Evolutionary conservation across 2,888 invertebrate genomes (phyloP), one percentile per base, ranked within the genome.

Genomic region (Euzetes globulus): DNA sequence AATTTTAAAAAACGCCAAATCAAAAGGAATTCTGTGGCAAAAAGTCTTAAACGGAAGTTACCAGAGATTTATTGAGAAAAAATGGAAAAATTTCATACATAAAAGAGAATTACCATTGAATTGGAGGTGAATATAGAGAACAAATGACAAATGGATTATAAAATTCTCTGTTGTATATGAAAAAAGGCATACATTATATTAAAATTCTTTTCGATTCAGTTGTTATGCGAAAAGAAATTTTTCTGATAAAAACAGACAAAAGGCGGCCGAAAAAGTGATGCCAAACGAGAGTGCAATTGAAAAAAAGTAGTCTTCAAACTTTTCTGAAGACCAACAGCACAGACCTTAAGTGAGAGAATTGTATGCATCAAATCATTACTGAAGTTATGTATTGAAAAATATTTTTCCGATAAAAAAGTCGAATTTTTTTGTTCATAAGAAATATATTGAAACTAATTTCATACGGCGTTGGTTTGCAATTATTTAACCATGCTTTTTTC

Each of bases 361-460:
- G 11, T 41, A 41, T 41, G 41, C 41, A 41, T 41, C 41, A 41
- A 41, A 41, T 41, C 41, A 41, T 41, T 41, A 11, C 41, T 13
- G 7, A 13, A 41, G 41, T 41, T 41, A 27, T 60, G 29, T 33
- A 60, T 60, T 60, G 60, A 60, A 58, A 58, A 13, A 58, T 27
- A 58, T 58, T 58, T 58, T 58, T 41, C 41, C 11, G 41, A 41
- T 41, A 17, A 58, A 58, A 58, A 19, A 27, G 19, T 27, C 15
- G 17, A 52, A 52, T 22, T 25, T 19, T 22, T 60, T 60, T 33
- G 1, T 29, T 60, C n/a, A 29, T 7, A 22, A 9, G 5, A 33
- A 17, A 70, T 41, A 25, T 70, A 70, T 70, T 70, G 70, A 70
- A 70, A 68, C 70, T 70, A 70, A 70, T 70, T 65, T 68, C 27